These are phyloP conservation scores for Sycophila sp. DNA, from an alignment of 1,140 invertebrate genomes.

Conservation along the genomic window DNA sequence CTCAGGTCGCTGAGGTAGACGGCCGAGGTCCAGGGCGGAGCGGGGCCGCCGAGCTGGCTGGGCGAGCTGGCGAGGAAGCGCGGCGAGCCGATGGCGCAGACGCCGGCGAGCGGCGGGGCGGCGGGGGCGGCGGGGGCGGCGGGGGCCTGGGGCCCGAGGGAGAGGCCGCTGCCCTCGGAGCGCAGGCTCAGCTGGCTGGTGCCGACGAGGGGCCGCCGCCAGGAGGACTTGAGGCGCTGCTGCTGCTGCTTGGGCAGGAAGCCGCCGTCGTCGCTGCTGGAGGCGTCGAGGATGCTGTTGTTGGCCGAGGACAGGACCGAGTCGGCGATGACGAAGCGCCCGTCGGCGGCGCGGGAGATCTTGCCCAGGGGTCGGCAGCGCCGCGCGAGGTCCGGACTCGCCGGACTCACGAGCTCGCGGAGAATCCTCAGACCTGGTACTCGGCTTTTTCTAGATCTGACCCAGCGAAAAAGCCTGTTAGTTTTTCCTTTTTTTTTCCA, in stretches of 20 bases:
- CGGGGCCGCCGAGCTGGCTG: constrained; percentile 62
- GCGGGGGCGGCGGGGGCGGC: constrained; percentile 45
- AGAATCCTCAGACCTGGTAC: constrained; percentile 88
- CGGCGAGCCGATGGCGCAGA: constrained; percentile 66
- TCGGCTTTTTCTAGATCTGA: constrained; percentile 90
- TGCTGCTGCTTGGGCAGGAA: constrained; percentile 69
- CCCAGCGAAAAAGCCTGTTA: constrained; percentile 2
- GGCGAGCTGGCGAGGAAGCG: constrained; percentile 62
- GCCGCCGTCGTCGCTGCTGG: constrained; percentile 85
- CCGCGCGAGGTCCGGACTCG: constrained; percentile 63
- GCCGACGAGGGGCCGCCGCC: constrained; percentile 72
- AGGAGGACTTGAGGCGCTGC: constrained; percentile 70
- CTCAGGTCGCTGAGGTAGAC: constrained; percentile 85
- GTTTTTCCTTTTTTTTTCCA: not conserved
- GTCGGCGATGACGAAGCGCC: constrained; percentile 76
- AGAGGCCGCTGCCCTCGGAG: constrained; percentile 73
- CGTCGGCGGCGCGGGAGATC: constrained; percentile 78
- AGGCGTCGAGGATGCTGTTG: constrained; percentile 74
- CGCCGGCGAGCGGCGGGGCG: constrained; percentile 52
- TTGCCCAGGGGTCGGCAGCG: constrained; percentile 69
- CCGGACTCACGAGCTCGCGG: constrained; percentile 69
- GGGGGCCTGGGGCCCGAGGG: constrained; percentile 59
- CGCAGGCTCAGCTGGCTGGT: constrained; percentile 76
- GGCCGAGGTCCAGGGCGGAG: constrained; percentile 71
- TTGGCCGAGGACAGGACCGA: constrained; percentile 70